These are phyloP conservation scores for Drosophila hawaiiensis DNA, from an alignment of 2,888 invertebrate species.

Conservation along the genomic window DNA sequence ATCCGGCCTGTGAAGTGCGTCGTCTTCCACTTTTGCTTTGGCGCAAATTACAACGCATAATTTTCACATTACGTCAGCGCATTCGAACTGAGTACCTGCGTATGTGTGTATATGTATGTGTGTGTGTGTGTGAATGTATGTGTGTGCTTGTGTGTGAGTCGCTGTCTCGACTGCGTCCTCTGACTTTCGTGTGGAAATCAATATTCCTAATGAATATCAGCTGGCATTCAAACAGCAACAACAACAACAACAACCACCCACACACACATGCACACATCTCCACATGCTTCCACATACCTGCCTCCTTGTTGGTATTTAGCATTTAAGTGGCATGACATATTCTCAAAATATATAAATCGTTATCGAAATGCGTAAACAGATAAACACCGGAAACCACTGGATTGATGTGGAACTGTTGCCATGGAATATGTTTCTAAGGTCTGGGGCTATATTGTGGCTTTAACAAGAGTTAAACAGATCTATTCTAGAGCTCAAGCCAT, in stretches of 20 bases:
- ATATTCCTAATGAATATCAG: constrained; percentile 77
- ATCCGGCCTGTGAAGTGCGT: constrained; percentile 68
- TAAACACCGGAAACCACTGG: background rate
- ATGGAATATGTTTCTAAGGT: background rate
- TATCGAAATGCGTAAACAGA: constrained; percentile 21
- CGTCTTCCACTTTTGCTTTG: constrained; percentile 75
- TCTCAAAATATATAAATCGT: constrained; percentile 54
- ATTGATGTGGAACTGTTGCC: background rate
- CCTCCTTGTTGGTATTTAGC: background rate
- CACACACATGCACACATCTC: background rate
- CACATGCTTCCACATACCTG: background rate
- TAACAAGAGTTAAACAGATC: background rate
- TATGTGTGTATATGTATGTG: constrained; percentile 6
- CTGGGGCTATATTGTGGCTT: too few species aligned
- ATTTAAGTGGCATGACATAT: constrained; percentile 46
- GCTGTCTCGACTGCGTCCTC: constrained; percentile 13
- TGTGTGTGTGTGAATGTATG: constrained; percentile 2
- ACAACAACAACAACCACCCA: background rate
- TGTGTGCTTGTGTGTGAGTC: constrained; percentile 5
- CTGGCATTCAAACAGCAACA: constrained; percentile 30
- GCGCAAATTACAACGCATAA: constrained; percentile 80
- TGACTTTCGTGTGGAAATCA: constrained; percentile 72
- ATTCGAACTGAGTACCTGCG: constrained; percentile 13
- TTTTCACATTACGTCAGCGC: constrained; percentile 80
- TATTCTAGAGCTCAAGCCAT: background rate